phyloP scores from a whole-genome alignment of 2,888 invertebrate genomes.

The Sceliomorpha sp. region DNA sequence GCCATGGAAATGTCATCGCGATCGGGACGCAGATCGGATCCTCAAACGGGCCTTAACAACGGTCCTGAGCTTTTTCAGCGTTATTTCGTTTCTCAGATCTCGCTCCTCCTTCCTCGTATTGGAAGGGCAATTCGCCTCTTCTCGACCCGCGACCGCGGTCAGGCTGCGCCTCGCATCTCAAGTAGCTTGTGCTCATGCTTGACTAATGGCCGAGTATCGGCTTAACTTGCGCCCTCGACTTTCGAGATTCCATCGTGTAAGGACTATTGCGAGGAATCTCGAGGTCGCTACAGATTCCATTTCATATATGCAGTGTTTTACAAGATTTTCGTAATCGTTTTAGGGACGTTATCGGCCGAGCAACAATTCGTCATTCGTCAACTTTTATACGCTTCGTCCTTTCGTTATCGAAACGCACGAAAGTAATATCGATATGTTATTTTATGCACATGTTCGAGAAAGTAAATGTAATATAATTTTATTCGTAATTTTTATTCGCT shows the following conservation, averaged over 20 bases:
- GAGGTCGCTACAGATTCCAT: too few relatives aligned
- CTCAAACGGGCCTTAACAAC: conserved; percentile 46
- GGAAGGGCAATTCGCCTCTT: conserved; percentile 28
- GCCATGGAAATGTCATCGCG: conserved; percentile 58
- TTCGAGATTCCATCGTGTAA: conserved; percentile 5
- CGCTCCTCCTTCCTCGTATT: conserved; percentile 15
- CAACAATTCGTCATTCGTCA: too few relatives aligned
- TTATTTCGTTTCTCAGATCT: conserved; percentile 22
- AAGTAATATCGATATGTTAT: too few relatives aligned
- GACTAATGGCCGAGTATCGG: conserved; percentile 24
- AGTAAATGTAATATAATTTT: too few relatives aligned
- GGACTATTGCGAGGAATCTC: too few relatives aligned
- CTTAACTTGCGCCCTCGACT: background rate
- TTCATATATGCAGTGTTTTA: too few relatives aligned
- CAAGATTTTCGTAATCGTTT: too few relatives aligned
- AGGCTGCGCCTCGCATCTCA: conserved; percentile 27
- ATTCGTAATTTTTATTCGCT: too few relatives aligned
- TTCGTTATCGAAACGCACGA: too few relatives aligned
- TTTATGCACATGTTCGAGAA: too few relatives aligned
- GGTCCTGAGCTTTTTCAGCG: conserved; percentile 26
- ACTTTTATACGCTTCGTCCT: too few relatives aligned
- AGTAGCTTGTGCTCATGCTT: conserved; percentile 34
- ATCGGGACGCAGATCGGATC: conserved; percentile 46
- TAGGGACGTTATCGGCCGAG: too few relatives aligned
- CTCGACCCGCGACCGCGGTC: conserved; percentile 31